Percentiles rank a stretch among this genome's conserved stretches.
Conservation (phyloP, 1,140 invertebrate species). For the Stegodyphus dumicola region DNA sequence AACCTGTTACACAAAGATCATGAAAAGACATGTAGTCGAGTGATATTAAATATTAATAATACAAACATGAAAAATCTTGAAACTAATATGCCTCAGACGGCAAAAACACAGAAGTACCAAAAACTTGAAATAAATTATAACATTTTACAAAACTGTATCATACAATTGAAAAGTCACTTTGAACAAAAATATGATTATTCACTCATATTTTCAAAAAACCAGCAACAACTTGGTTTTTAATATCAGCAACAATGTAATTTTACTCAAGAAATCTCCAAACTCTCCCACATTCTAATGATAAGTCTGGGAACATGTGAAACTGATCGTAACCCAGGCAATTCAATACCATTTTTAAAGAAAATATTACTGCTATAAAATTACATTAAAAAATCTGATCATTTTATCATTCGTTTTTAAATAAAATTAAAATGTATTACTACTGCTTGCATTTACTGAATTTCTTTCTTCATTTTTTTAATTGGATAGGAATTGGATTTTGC, state of each 20-base stretch:
- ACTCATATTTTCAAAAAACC: slow-evolving; percentile 52
- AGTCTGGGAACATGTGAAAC: slow-evolving; percentile 11
- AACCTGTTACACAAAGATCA: slow-evolving; percentile 61
- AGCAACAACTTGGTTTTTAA: slow-evolving; percentile 49
- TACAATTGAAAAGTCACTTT: slow-evolving; percentile 54
- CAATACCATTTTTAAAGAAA: neutral
- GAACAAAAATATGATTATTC: slow-evolving; percentile 54
- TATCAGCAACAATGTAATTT: slow-evolving; percentile 49
- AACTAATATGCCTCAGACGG: slow-evolving; percentile 50
- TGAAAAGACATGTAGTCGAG: slow-evolving; percentile 62
- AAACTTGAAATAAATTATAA: slow-evolving; percentile 59
- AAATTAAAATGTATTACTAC: no score
- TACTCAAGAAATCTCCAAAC: slow-evolving; percentile 51
- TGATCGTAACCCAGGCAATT: slow-evolving; percentile 49
- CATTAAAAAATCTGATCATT: no score
- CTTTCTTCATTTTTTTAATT: no score
- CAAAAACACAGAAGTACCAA: slow-evolving; percentile 58
- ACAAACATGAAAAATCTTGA: slow-evolving; percentile 60
- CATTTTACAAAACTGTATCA: slow-evolving; percentile 54
- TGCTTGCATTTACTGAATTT: no score
- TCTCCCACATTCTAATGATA: slow-evolving; percentile 52
- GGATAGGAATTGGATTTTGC: no score
- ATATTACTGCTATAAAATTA: no score
- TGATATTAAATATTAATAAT: slow-evolving; percentile 62
- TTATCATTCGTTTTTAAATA: no score